A percentile compares a stretch with the other conserved stretches of the same genome.
phyloP scores from a whole-genome alignment of 2,797 vertebrate genomes.

The Podarcis lilfordi region DNA sequence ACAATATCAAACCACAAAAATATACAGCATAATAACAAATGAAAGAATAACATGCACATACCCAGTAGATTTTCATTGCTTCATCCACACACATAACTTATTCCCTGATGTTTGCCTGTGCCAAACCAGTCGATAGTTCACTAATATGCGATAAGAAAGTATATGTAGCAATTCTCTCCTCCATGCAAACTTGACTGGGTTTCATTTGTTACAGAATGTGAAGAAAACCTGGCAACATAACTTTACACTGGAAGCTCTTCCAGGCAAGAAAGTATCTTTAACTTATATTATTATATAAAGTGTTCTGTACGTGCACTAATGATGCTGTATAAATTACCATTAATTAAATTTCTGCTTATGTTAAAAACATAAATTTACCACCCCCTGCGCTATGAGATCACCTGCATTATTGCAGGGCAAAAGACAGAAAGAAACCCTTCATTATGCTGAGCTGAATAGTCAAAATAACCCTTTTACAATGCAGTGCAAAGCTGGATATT shows the following conservation, averaged over 20 bases:
- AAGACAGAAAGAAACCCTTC: neutral
- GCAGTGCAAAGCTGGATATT: neutral
- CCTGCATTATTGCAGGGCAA: too few relatives aligned
- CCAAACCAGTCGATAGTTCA: too few relatives aligned
- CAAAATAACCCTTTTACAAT: neutral
- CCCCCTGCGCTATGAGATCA: too few relatives aligned
- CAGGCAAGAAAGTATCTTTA: neutral
- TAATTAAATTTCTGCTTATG: neutral
- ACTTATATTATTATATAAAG: neutral
- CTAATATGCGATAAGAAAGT: neutral
- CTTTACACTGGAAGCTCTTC: neutral
- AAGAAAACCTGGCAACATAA: neutral
- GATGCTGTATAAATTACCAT: neutral
- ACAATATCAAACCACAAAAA: too few relatives aligned
- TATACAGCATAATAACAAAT: too few relatives aligned
- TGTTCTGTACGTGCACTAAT: neutral
- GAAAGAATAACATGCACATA: too few relatives aligned
- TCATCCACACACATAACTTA: neutral
- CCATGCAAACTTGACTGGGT: neutral
- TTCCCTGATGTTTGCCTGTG: neutral
- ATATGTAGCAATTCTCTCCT: neutral
- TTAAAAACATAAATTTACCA: neutral
- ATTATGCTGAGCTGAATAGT: neutral
- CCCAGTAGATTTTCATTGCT: too few relatives aligned
- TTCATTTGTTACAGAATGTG: neutral